Conservation (phyloP, 2,113 vertebrate species). For the Macrotis lagotis region DNA sequence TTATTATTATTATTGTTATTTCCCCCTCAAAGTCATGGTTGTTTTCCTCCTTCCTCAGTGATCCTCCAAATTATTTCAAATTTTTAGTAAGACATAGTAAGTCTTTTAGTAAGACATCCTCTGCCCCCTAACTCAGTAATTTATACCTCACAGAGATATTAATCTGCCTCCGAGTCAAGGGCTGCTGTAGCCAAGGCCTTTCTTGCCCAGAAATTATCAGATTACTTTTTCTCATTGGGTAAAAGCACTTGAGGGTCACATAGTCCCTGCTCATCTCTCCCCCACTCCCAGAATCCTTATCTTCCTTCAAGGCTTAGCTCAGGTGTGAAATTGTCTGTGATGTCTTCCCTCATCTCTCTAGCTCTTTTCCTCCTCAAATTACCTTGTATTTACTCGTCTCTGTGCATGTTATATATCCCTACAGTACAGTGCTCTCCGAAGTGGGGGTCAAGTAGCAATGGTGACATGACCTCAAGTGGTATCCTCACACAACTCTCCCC, state of each 20-base stretch:
- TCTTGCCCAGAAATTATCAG: not conserved
- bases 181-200: not conserved
- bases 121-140: not conserved
- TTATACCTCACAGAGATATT: not conserved
- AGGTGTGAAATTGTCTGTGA: not conserved
- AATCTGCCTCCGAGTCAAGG: not conserved
- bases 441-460: not conserved
- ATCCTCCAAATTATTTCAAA: not conserved
- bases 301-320: not conserved
- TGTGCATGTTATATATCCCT: not conserved
- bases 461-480: not conserved
- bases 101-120: too few relatives aligned
- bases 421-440: not conserved
- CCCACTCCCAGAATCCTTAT: not conserved
- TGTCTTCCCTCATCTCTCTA: not conserved
- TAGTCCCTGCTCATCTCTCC: not conserved
- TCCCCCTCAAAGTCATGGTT: not conserved
- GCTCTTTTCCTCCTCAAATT: not conserved
- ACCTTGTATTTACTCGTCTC: not conserved
- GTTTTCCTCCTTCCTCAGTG: constrained; percentile 33
- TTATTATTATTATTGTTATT: too few relatives aligned
- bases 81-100: not conserved
- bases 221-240: not conserved
- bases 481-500: not conserved
- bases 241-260: not conserved